These are phyloP conservation scores for Acanthosepion lycidas DNA, from an alignment of 2,888 invertebrate species.

Conservation along the genomic window DNA sequence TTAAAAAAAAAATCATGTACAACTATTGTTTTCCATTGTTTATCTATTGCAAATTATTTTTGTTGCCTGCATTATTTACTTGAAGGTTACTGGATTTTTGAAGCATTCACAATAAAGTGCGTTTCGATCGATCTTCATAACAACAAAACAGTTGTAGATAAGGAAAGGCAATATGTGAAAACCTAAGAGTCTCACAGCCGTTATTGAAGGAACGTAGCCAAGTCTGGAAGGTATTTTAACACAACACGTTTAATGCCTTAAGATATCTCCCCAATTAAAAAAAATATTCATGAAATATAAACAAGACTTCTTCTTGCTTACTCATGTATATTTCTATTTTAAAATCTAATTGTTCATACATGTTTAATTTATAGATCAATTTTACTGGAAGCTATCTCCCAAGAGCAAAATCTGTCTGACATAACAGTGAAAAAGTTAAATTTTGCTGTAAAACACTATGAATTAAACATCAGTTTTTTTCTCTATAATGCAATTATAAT, in stretches of 20 bases:
- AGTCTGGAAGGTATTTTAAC: neutral
- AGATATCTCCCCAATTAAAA: neutral
- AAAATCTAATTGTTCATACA: conserved; percentile 14
- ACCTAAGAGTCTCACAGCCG: neutral
- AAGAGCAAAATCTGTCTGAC: neutral
- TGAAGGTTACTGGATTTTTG: neutral
- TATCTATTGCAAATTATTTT: no score
- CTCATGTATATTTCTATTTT: conserved; percentile 14
- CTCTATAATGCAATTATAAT: neutral
- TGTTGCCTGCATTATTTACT: no score
- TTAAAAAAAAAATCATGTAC: no score
- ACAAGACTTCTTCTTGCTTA: neutral
- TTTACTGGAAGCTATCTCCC: neutral
- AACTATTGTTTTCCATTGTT: no score
- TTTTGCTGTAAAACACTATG: neutral
- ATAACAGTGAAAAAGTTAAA: neutral
- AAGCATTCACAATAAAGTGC: neutral
- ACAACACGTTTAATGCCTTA: neutral
- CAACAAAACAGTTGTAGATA: neutral
- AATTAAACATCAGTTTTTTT: neutral
- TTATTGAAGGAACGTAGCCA: neutral
- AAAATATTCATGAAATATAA: neutral
- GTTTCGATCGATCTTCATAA: neutral
- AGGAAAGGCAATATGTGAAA: neutral
- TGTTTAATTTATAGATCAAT: conserved; percentile 15